phyloP scores from a whole-genome alignment of 1,140 invertebrate genomes.

The Stratiolaelaps scimitus region DNA sequence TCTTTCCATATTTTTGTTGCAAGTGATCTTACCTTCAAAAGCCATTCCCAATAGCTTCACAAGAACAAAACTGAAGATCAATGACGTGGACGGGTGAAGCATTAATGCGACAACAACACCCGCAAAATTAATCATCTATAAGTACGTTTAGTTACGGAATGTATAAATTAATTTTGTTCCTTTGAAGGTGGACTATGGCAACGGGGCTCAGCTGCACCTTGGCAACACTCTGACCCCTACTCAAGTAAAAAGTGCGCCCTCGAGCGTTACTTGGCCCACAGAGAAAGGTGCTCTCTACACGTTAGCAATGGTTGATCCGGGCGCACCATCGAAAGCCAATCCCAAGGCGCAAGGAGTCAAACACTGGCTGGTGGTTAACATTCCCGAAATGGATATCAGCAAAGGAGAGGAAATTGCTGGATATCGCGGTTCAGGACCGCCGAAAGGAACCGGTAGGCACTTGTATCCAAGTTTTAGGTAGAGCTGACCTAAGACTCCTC shows the following conservation, averaged over 20 bases:
- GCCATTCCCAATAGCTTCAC: too few relatives aligned
- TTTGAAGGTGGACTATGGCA: conserved; percentile 32
- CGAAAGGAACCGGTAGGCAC: conserved; percentile 38
- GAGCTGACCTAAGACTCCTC: too few relatives aligned
- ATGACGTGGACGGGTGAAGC: too few relatives aligned
- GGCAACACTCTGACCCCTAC: conserved; percentile 31
- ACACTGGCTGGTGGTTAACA: conserved; percentile 42
- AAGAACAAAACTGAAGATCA: too few relatives aligned
- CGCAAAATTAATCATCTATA: too few relatives aligned
- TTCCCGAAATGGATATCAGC: conserved; percentile 39
- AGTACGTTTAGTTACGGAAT: too few relatives aligned
- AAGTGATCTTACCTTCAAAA: too few relatives aligned
- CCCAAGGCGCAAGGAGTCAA: conserved; percentile 38
- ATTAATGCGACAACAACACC: too few relatives aligned
- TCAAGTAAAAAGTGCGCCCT: neutral
- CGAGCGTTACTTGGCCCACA: conserved; percentile 37
- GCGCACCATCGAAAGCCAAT: conserved; percentile 39
- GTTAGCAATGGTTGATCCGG: conserved; percentile 54
- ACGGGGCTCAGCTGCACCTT: conserved; percentile 31
- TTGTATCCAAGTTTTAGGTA: neutral
- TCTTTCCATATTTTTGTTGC: too few relatives aligned
- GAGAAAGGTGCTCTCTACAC: conserved; percentile 49
- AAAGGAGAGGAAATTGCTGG: conserved; percentile 38
- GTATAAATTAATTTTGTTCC: neutral
- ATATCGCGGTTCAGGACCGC: conserved; percentile 40